Conservation (phyloP, 1,140 invertebrate species). For the Myzus persicae region DNA sequence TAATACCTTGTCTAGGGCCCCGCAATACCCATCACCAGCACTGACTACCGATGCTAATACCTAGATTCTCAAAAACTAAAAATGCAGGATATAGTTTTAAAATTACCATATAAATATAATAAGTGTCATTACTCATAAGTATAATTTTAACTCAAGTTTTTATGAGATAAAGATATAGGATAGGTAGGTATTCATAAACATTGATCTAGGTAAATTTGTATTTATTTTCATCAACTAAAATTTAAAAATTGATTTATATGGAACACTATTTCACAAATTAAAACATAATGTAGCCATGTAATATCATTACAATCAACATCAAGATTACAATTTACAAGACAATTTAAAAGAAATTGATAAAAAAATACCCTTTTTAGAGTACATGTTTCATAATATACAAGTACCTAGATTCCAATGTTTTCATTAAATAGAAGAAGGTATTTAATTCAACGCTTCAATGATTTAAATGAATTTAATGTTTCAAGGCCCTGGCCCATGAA, state of each 20-base stretch:
- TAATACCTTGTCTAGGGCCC: no score
- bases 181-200: no score
- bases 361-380: not conserved
- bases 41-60: no score
- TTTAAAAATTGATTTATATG: no score
- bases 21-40: no score
- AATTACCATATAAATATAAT: not conserved
- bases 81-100: not conserved
- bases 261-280: no score
- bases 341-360: not conserved
- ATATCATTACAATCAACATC: no score
- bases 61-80: no score
- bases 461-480: slow-evolving; percentile 28
- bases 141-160: not conserved
- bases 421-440: slow-evolving; percentile 13
- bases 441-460: slow-evolving; percentile 8
- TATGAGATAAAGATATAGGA: not conserved
- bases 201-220: no score
- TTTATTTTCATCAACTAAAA: no score
- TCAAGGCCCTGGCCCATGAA: slow-evolving; percentile 28
- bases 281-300: no score
- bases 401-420: not conserved
- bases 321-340: not conserved
- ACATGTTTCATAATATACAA: not conserved
- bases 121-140: not conserved